Evolutionary conservation across 2,113 vertebrate species (phyloP).

Genomic region (Lanius ludovicianus): DNA sequence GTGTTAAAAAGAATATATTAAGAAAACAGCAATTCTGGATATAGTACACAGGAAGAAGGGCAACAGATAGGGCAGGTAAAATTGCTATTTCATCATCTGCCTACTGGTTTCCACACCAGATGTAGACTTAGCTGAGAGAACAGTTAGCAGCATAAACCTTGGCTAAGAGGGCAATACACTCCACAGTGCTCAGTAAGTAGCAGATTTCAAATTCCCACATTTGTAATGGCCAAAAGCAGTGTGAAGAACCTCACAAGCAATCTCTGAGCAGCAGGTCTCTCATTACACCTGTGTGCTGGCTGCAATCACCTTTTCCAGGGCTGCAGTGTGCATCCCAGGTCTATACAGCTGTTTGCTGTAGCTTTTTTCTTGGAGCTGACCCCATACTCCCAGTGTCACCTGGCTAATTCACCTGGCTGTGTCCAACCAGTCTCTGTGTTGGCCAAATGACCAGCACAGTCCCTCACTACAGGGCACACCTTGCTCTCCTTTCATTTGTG

Average conservation of each 20-base stretch:
- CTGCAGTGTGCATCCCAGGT: rapidly evolving
- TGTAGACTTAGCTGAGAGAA: not conserved
- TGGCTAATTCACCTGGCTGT: not conserved
- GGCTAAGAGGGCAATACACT: not conserved
- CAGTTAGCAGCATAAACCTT: not conserved
- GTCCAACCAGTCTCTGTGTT: not conserved
- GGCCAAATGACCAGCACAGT: not conserved
- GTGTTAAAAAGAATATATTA: not conserved
- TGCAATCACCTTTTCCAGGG: not conserved
- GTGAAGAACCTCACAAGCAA: not conserved
- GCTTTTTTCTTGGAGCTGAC: not conserved
- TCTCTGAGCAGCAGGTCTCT: not conserved
- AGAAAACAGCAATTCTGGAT: not conserved
- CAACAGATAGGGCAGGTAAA: not conserved
- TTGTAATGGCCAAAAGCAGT: not conserved
- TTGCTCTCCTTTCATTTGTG: not conserved
- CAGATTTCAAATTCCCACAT: not conserved
- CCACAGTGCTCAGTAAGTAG: not conserved
- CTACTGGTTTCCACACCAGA: not conserved
- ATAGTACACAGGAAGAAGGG: not conserved
- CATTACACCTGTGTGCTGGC: not conserved
- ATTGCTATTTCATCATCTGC: not conserved
- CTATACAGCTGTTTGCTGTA: no score
- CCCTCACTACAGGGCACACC: not conserved
- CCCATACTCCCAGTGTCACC: not conserved